Conservation (phyloP, 92 coral and sea anemone genomes). For the Ricordea florida region DNA sequence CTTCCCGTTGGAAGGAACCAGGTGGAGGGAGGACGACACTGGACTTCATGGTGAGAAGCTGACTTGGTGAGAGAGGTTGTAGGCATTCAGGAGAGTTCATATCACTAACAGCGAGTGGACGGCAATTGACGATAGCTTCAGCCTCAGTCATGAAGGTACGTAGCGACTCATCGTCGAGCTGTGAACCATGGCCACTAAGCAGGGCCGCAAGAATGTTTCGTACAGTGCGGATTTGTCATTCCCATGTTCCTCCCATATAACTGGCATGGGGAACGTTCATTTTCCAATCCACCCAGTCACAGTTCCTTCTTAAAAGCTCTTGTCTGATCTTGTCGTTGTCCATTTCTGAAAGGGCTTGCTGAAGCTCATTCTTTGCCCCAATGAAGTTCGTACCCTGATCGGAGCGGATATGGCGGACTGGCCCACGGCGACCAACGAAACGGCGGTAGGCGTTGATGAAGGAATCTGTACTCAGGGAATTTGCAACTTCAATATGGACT, state of each 20-base stretch:
- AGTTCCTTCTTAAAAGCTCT: background rate
- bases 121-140: background rate
- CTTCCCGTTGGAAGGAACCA: background rate
- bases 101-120: background rate
- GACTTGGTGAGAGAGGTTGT: conserved; percentile 1
- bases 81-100: background rate
- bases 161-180: conserved; percentile 3
- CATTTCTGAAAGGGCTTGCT: too few relatives aligned
- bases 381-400: too few relatives aligned
- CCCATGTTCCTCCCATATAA: conserved; percentile 5
- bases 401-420: too few relatives aligned
- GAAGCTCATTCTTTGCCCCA: too few relatives aligned
- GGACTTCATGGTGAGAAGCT: background rate
- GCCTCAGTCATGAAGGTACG: background rate
- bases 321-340: background rate
- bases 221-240: conserved; percentile 2
- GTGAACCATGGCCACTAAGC: background rate
- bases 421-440: too few relatives aligned
- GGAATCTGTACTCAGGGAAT: too few relatives aligned
- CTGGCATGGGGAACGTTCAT: conserved; percentile 16
- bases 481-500: too few relatives aligned
- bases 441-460: too few relatives aligned
- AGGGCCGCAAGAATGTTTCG: background rate
- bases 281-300: conserved; percentile 9
- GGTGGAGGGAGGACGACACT: conserved; percentile 1